Base-by-base conservation (phyloP, 2,797 vertebrate species). In the Labeo calbasu region DNA sequence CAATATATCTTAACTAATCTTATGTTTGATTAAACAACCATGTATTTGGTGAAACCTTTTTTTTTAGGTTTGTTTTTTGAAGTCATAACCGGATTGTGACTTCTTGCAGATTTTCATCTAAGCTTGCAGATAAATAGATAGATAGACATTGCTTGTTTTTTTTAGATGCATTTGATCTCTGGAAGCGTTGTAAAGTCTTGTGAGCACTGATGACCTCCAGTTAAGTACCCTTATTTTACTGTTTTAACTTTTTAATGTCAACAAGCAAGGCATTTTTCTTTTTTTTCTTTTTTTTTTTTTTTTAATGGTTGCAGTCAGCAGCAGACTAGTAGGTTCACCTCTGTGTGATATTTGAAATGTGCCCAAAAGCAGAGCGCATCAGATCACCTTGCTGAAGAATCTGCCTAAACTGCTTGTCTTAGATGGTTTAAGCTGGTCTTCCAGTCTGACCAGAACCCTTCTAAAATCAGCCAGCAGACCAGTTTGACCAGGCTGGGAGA, bases 251-350 rank as follows among this genome's bases (percentile, higher is more conserved):
- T 13, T 59, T 23, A 28, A 50, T 66, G 25, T 55, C 23, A 48
- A 13, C 17, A 43, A 21, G 15, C 17, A 48, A 69, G 40, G 28
- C 28, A 32, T 32, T 32, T 28, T 32, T 32, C 28, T 0, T 3
- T 36, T 36, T 1, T 3, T 32, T 32, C 3, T 32, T 32, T 32
- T 32, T 32, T 32, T 40, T 57, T 25, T 63, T 50, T 59, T 48
- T 71, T 59, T 51, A 17, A 25, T 75, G 59, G 19, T 51, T 40
- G 59, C 70, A 51, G 80, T 32, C 43, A 61, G 32, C 68, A 59
- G 36, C 13, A 50, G 55, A 50, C 43, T 32, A 57, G 21, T 43
- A 59, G 17, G 80, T 51, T 50, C 40, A 73, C 17, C 43, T 73
- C 50, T 43, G 43, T 3, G 0, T 59, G n/a, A 43, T 28, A 70